Conservation (phyloP, 2,888 invertebrate genomes). For the Hydrotaea diabolus region DNA sequence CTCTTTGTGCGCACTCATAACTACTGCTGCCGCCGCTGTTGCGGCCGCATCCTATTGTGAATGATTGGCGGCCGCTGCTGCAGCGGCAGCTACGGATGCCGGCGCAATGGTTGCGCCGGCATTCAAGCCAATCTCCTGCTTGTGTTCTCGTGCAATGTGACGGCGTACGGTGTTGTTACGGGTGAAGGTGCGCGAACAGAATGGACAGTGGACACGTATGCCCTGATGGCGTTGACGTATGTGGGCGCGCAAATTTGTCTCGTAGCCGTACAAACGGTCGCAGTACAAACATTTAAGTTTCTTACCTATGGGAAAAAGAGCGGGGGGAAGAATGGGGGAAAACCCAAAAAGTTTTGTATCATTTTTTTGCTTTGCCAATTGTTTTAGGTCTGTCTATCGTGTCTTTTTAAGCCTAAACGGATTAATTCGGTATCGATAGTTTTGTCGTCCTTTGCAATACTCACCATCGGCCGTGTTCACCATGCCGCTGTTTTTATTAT, state of each 20-base stretch:
- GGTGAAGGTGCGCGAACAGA: slow-evolving; percentile 94
- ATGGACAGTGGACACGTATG: slow-evolving; percentile 94
- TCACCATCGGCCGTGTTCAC: slow-evolving; percentile 93
- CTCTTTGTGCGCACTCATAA: slow-evolving; percentile 78
- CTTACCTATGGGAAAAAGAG: slow-evolving; percentile 84
- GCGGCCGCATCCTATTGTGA: slow-evolving; percentile 81
- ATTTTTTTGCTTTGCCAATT: slow-evolving; percentile 37
- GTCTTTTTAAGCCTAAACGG: not conserved
- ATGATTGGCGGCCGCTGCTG: slow-evolving; percentile 79
- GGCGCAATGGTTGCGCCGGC: slow-evolving; percentile 72
- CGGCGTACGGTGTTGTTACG: slow-evolving; percentile 95
- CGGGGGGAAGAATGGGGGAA: not conserved
- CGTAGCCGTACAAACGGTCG: slow-evolving; percentile 95
- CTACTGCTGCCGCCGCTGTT: slow-evolving; percentile 80
- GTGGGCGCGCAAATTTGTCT: slow-evolving; percentile 95
- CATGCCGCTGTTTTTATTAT: slow-evolving; percentile 87
- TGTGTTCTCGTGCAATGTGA: slow-evolving; percentile 94
- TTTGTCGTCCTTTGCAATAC: slow-evolving; percentile 40
- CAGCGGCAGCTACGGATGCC: slow-evolving; percentile 76
- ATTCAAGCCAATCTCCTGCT: slow-evolving; percentile 82
- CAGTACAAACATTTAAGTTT: slow-evolving; percentile 96
- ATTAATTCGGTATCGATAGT: not conserved
- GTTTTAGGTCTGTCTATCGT: not conserved
- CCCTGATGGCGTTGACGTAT: slow-evolving; percentile 95
- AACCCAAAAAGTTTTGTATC: slow-evolving; percentile 30